Evolutionary conservation across 2,888 invertebrate species (phyloP).

Genomic region (Pollenia angustigena): DNA sequence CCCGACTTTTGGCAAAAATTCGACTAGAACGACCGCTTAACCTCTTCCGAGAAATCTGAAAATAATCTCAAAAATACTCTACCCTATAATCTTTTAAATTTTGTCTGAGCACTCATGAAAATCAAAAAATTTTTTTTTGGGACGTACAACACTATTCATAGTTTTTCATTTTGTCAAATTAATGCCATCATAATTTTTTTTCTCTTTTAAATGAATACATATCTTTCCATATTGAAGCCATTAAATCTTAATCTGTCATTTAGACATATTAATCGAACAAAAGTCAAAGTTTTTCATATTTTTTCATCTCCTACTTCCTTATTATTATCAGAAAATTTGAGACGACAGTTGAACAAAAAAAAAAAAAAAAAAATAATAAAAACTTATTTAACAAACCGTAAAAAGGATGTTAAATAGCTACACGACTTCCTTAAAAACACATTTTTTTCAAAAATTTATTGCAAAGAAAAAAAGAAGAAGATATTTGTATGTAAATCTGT

Average conservation of each 20-base stretch:
- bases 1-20: too few relatives aligned
- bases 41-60: too few relatives aligned
- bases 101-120: too few relatives aligned
- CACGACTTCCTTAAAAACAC: conserved; percentile 38
- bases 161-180: not conserved
- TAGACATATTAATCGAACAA: conserved; percentile 58
- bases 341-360: conserved; percentile 6
- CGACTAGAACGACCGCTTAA: too few relatives aligned
- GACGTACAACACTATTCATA: not conserved
- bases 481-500: conserved; percentile 39
- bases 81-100: too few relatives aligned
- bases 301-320: conserved; percentile 9
- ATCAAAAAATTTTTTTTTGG: too few relatives aligned
- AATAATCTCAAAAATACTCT: too few relatives aligned
- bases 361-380: not conserved
- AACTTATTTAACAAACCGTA: conserved; percentile 56
- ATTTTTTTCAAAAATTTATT: conserved; percentile 22
- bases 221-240: conserved; percentile 5
- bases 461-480: not conserved
- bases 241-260: conserved; percentile 57
- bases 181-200: conserved; percentile 9
- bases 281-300: conserved; percentile 26
- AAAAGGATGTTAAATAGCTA: conserved; percentile 56
- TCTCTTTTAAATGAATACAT: not conserved
- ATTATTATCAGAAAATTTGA: conserved; percentile 14